phyloP scores from a whole-genome alignment of 2,113 vertebrate species.

The Oreochromis tanganicae region DNA sequence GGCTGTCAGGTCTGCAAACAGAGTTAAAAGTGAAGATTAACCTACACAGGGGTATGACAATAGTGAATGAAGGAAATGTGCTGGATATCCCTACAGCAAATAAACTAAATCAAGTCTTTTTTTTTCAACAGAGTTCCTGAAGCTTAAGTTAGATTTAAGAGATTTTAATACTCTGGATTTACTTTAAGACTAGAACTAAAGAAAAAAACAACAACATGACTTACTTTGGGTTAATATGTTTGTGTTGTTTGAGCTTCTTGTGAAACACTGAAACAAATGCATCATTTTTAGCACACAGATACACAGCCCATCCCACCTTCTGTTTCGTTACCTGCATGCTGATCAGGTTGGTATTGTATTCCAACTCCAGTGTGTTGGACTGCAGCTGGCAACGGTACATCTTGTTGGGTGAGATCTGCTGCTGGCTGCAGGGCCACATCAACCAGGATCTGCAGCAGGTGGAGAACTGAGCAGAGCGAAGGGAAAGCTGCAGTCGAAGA shows the following conservation, averaged over 20 bases:
- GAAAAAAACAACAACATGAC: not conserved
- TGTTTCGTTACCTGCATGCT: not conserved
- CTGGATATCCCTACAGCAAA: not conserved
- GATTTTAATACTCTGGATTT: not conserved
- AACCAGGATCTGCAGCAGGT: not conserved
- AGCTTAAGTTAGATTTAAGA: not conserved
- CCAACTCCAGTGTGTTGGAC: not conserved
- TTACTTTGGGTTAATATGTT: not conserved
- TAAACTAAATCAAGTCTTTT: not conserved
- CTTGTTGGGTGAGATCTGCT: not conserved
- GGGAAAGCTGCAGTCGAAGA: not conserved
- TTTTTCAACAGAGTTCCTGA: not conserved
- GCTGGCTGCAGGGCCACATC: not conserved
- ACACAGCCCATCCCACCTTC: not conserved
- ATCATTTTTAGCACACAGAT: not conserved
- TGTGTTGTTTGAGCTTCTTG: not conserved
- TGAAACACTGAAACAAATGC: not conserved
- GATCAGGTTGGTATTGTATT: not conserved
- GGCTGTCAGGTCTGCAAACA: not conserved
- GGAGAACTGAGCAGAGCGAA: not conserved
- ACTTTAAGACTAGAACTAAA: not conserved
- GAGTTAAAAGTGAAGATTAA: constrained; percentile 16
- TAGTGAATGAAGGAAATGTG: not conserved
- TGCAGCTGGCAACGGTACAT: not conserved
- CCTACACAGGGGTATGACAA: not conserved